These are phyloP conservation scores for Hassar affinis DNA, from an alignment of 2,113 vertebrate genomes.

Conservation along the genomic window DNA sequence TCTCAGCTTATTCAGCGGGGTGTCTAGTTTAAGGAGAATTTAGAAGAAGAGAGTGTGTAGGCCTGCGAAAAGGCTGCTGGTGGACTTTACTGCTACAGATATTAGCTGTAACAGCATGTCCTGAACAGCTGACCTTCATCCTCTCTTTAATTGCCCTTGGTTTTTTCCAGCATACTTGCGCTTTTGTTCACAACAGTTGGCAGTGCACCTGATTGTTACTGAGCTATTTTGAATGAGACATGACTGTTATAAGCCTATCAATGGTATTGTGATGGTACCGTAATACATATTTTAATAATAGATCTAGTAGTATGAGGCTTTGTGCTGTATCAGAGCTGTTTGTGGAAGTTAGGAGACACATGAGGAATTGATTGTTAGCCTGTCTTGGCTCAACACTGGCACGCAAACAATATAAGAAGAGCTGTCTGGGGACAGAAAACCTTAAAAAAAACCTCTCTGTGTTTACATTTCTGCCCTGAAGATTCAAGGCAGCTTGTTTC, in stretches of 20 bases:
- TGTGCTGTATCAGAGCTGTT: not conserved
- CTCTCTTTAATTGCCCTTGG: constrained; percentile 25
- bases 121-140: not conserved
- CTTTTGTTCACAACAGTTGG: not conserved
- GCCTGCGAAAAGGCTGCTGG: not conserved
- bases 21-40: not conserved
- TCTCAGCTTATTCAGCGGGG: too few species aligned
- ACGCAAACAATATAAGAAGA: not conserved
- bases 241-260: not conserved
- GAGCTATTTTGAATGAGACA: not conserved
- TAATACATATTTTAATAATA: not conserved
- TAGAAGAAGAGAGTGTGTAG: not conserved
- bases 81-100: constrained; percentile 8
- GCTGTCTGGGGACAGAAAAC: not conserved
- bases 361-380: not conserved
- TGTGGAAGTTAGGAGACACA: not conserved
- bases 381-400: not conserved
- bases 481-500: constrained; percentile 7
- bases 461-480: not conserved
- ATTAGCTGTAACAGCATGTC: not conserved
- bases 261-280: not conserved
- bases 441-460: not conserved
- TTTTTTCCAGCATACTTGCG: constrained; percentile 9
- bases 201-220: not conserved
- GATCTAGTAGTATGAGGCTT: not conserved